Percentiles rank a stretch among this genome's conserved stretches.
Conservation (phyloP, 1,140 invertebrate genomes). For the Platorchestia sp. region DNA sequence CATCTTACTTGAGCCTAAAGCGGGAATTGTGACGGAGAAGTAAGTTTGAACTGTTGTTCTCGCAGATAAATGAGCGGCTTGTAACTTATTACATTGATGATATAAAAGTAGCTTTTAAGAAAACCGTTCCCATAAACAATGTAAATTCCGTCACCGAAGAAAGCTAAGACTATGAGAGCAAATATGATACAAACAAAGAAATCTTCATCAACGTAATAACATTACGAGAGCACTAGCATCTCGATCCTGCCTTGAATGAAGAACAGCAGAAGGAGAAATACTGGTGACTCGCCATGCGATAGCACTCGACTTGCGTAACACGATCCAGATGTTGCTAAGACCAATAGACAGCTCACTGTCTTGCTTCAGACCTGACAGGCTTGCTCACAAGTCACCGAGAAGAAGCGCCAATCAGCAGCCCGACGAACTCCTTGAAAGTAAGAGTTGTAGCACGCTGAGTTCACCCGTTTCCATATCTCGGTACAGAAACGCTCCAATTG, state of each 20-base stretch:
- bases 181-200: background rate
- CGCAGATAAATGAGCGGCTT: too few species aligned
- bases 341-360: conserved; percentile 33
- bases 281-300: background rate
- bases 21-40: background rate
- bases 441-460: background rate
- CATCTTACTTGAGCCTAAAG: background rate
- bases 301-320: conserved; percentile 1
- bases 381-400: background rate
- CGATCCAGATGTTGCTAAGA: background rate
- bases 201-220: background rate
- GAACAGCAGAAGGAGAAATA: background rate
- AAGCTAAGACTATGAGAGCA: background rate
- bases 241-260: background rate
- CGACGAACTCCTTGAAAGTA: background rate
- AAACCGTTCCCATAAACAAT: background rate
- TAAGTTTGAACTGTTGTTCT: background rate
- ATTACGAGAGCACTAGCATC: background rate
- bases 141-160: background rate
- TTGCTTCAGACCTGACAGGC: background rate
- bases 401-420: background rate
- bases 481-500: background rate
- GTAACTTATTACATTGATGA: too few species aligned
- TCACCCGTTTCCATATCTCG: background rate
- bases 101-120: background rate